Evolutionary conservation across 2,888 invertebrate genomes (phyloP), one percentile per base, ranked within the genome.

Genomic region (Chrysolina oricalcia): DNA sequence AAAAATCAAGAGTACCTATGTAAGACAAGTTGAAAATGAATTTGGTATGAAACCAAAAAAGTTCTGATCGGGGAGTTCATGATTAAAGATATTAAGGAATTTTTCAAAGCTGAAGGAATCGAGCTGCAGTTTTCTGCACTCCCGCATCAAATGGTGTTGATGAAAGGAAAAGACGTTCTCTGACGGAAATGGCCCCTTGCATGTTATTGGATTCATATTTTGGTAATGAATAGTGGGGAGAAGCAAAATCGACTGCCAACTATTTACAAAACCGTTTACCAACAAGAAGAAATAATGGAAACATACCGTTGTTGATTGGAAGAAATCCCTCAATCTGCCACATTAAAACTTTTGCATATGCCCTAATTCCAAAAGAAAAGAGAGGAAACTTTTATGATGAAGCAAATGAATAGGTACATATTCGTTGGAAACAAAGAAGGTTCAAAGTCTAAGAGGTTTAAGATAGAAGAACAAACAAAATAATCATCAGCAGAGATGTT

Each of bases 221-320:
- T 8, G 48, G n/a, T n/a, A 48, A 4, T 48, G n/a, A 15, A 48
- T 48, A 48, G 15, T 48, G 40, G 17, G 41, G 17, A 35, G 17
- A 40, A n/a, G 41, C 64, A 64, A 10, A 40, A 35, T 19, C 13
- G 11, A 64, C 64, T 40, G 64, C 64, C 21, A 64, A 9, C 40
- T 64, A 64, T 35, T 15, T 64, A 40, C 40, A 64, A 40, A 64
- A 64, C 10, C 17, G 17, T 40, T 19, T 17, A 19, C 40, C 64
- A 41, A 64, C 10, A 17, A 64, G n/a, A 40, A 40, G 64, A 19
- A 40, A 64, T 40, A n/a, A 19, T 64, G 64, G 19, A 17, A 35
- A 10, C 17, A 64, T 64, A 35, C 4, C n/a, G 21, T 43, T 64
- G 40, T 64, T n/a, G 1, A 41, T 64, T 13, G 41, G 64, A 64